Percentiles rank a stretch among this genome's conserved stretches.
Evolutionary conservation across 1,140 invertebrate genomes (phyloP).

Genomic region (Whitmania pigra): DNA sequence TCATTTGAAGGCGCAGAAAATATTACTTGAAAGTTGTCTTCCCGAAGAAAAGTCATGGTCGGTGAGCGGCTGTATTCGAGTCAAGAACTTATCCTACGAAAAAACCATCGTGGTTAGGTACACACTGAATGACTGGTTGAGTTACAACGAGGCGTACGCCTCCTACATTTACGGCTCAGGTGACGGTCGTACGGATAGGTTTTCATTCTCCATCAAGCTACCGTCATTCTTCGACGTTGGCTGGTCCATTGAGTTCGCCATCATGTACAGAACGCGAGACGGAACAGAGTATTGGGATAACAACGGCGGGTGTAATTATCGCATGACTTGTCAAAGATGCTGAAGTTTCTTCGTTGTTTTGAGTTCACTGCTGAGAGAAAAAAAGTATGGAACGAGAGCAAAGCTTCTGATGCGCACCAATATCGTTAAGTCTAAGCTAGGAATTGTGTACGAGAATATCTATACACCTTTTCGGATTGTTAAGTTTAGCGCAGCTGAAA

Average conservation of each 20-base stretch:
- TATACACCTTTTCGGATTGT: no score
- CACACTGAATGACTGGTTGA: constrained; percentile 70
- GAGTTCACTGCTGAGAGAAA: neutral
- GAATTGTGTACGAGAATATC: no score
- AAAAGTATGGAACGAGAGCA: no score
- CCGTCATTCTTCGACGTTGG: constrained; percentile 51
- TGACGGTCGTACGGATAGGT: constrained; percentile 74
- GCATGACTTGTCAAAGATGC: constrained; percentile 35
- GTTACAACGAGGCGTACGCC: constrained; percentile 60
- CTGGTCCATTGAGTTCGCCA: constrained; percentile 63
- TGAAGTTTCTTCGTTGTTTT: neutral
- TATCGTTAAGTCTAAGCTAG: no score
- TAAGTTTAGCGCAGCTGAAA: no score
- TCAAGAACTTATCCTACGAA: constrained; percentile 77
- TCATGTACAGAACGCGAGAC: constrained; percentile 67
- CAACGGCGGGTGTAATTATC: constrained; percentile 68
- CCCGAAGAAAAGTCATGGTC: constrained; percentile 48
- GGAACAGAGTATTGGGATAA: constrained; percentile 73
- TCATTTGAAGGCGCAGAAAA: constrained; percentile 54
- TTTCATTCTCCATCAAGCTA: constrained; percentile 61
- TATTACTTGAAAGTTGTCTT: constrained; percentile 70
- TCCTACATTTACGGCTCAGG: constrained; percentile 73
- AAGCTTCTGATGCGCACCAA: no score
- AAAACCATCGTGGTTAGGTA: constrained; percentile 78
- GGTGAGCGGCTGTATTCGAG: constrained; percentile 72